A percentile compares a stretch with the other conserved stretches of the same genome.
phyloP scores from a whole-genome alignment of 2,797 vertebrate genomes.

The Rhabdophis nuchalis region DNA sequence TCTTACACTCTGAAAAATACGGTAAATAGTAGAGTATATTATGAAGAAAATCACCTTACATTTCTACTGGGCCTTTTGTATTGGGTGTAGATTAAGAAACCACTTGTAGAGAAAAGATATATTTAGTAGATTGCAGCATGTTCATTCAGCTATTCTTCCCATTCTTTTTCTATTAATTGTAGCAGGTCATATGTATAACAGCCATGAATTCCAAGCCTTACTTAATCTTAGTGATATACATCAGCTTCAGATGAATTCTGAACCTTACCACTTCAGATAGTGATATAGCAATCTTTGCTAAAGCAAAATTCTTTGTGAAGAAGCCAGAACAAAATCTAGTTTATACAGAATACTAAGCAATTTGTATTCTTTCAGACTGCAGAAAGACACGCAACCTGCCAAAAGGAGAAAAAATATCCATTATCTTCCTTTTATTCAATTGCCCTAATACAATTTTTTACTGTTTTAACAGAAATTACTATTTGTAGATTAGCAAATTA shows the following conservation, averaged over 20 bases:
- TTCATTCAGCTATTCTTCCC: background rate
- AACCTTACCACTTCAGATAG: background rate
- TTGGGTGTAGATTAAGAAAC: background rate
- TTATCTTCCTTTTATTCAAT: background rate
- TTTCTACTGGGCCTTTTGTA: background rate
- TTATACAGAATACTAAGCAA: background rate
- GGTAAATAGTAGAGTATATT: background rate
- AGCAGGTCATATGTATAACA: background rate
- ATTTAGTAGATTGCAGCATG: background rate
- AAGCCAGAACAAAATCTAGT: background rate
- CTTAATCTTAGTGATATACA: background rate
- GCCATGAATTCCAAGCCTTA: background rate
- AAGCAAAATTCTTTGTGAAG: background rate
- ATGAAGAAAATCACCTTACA: background rate
- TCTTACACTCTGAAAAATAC: no score
- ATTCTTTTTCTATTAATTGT: constrained; percentile 11
- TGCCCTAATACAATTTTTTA: background rate
- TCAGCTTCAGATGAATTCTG: background rate
- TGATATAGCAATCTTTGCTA: background rate
- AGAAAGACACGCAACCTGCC: background rate
- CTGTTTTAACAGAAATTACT: background rate
- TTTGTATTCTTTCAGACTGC: background rate
- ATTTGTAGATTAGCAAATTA: background rate
- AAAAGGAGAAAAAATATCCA: background rate
- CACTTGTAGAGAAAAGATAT: background rate